Evolutionary conservation across 2,113 vertebrate genomes (phyloP).

Genomic region (Mormyrus lacerda): DNA sequence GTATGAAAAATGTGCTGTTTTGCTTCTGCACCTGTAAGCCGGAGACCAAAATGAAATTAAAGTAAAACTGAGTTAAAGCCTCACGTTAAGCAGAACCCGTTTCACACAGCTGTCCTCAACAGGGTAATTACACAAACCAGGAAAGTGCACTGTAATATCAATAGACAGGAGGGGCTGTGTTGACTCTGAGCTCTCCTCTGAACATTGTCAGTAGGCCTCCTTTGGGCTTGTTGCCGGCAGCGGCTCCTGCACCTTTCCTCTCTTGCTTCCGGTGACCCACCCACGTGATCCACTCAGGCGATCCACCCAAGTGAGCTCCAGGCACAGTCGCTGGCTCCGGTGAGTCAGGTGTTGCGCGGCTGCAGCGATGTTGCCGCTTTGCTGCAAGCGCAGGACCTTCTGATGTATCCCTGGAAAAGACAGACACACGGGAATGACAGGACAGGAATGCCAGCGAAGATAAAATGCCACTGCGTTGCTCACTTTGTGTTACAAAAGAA

Average conservation of each 20-base stretch:
- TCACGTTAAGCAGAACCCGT: not conserved
- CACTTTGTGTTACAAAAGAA: not conserved
- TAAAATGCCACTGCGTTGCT: not conserved
- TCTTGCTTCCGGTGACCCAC: not conserved
- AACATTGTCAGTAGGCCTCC: not conserved
- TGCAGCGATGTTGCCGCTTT: constrained; percentile 9
- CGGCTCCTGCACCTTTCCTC: not conserved
- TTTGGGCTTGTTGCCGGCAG: not conserved
- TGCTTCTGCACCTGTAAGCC: not conserved
- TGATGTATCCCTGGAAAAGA: not conserved
- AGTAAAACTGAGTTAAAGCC: not conserved
- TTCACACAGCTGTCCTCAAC: not conserved
- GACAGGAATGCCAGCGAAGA: not conserved
- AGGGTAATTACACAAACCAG: not conserved
- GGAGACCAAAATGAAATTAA: not conserved
- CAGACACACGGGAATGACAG: not conserved
- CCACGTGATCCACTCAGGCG: not conserved
- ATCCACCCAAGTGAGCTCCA: not conserved
- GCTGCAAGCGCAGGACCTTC: constrained; percentile 18
- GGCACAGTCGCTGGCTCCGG: not conserved
- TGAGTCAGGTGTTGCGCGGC: not conserved
- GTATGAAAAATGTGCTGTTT: not conserved
- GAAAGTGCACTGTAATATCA: not conserved
- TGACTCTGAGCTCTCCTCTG: not conserved
- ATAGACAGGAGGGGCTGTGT: not conserved